phyloP scores from a whole-genome alignment of 2,797 vertebrate species.

The Zalophus californianus region DNA sequence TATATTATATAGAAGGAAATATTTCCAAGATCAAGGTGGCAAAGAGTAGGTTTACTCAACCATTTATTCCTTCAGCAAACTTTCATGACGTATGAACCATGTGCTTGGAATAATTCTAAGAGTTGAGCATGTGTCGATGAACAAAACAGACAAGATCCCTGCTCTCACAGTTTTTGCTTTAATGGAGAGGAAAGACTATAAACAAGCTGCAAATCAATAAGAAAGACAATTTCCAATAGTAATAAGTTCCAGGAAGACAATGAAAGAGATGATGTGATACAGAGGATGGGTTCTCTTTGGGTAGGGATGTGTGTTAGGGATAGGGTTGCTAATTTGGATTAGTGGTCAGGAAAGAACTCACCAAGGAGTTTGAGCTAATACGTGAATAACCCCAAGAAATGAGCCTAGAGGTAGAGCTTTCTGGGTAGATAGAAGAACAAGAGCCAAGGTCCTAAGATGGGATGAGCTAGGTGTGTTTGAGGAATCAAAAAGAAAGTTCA shows the following conservation, averaged over 20 bases:
- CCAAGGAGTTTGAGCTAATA: not conserved
- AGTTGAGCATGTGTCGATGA: not conserved
- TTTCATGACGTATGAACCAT: not conserved
- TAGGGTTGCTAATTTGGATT: not conserved
- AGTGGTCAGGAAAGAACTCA: not conserved
- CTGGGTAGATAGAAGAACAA: not conserved
- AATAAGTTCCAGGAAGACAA: not conserved
- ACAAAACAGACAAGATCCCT: not conserved
- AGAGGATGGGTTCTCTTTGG: not conserved
- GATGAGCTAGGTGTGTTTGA: not conserved
- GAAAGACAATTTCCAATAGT: slow-evolving; percentile 22
- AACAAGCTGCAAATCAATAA: not conserved
- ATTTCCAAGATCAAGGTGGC: slow-evolving; percentile 1
- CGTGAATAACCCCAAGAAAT: not conserved
- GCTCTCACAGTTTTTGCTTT: not conserved
- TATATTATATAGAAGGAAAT: not conserved
- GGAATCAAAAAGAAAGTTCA: not conserved
- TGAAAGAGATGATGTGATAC: not conserved
- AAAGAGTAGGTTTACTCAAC: not conserved
- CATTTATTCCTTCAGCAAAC: slow-evolving; percentile 20
- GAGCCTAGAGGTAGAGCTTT: not conserved
- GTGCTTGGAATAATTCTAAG: not conserved
- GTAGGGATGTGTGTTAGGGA: not conserved
- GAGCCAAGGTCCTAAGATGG: not conserved
- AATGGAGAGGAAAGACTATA: not conserved